Evolutionary conservation across 1,140 invertebrate genomes (phyloP).

Genomic region (Pogonomyrmex californicus): DNA sequence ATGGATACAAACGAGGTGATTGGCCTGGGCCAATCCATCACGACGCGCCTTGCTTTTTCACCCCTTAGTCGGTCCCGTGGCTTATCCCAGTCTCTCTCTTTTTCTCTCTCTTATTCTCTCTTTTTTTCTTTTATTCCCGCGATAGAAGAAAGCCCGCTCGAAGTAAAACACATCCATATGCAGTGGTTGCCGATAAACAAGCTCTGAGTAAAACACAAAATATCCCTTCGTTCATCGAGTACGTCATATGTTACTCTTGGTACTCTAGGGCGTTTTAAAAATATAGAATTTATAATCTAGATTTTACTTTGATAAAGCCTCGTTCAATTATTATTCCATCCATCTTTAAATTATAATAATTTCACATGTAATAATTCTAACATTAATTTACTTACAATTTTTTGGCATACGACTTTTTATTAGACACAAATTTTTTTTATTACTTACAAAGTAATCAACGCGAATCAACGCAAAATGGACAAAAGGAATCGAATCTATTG

Average conservation of each 20-base stretch:
- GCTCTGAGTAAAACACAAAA: slow-evolving; percentile 67
- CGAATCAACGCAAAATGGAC: neutral
- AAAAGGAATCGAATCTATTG: neutral
- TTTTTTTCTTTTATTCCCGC: neutral
- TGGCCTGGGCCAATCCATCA: slow-evolving; percentile 80
- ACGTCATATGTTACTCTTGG: neutral
- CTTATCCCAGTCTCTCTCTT: slow-evolving; percentile 39
- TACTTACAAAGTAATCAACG: neutral
- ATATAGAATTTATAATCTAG: slow-evolving; percentile 1
- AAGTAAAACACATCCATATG: slow-evolving; percentile 71
- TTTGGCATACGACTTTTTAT: too few species aligned
- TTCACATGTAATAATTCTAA: neutral
- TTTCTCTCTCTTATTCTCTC: slow-evolving; percentile 15
- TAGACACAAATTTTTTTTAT: neutral
- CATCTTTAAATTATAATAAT: neutral
- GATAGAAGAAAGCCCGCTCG: slow-evolving; percentile 50
- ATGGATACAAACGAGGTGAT: slow-evolving; percentile 83
- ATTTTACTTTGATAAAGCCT: slow-evolving; percentile 9
- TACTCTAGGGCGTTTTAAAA: neutral
- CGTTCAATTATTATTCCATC: neutral
- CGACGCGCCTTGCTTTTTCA: slow-evolving; percentile 61
- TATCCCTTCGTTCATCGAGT: slow-evolving; percentile 34
- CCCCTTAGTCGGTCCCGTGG: slow-evolving; percentile 56
- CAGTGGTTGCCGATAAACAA: slow-evolving; percentile 75
- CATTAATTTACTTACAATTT: neutral